A percentile compares a stretch with the other conserved stretches of the same genome.
These are phyloP conservation scores for Eutrigla gurnardus DNA, from an alignment of 2,797 vertebrate genomes.

Conservation along the genomic window DNA sequence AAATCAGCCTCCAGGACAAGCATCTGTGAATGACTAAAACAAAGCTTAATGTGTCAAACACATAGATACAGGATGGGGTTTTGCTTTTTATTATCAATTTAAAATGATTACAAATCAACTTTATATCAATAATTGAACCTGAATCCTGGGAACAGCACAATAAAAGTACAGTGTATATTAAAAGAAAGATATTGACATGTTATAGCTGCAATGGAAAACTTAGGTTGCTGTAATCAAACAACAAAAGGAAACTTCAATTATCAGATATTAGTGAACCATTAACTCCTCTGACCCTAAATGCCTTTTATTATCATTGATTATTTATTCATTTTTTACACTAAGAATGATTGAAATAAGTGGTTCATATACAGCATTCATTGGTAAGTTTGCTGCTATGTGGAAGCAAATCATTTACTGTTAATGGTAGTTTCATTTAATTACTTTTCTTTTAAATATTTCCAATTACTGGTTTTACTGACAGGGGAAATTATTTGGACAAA, in stretches of 20 bases:
- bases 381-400: slow-evolving; percentile 6
- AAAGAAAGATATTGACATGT: slow-evolving; percentile 25
- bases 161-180: not conserved
- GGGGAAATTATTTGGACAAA: slow-evolving; percentile 9
- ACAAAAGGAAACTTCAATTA: not conserved
- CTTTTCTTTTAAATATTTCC: not conserved
- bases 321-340: not conserved
- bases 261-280: not conserved
- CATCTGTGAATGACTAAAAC: slow-evolving; percentile 36
- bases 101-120: slow-evolving; percentile 28
- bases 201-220: slow-evolving; percentile 9
- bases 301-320: not conserved
- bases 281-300: not conserved
- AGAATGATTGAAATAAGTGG: slow-evolving; percentile 4
- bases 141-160: slow-evolving; percentile 12
- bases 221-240: not conserved
- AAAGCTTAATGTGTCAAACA: slow-evolving; percentile 36
- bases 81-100: slow-evolving; percentile 16
- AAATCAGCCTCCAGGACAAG: slow-evolving; percentile 47
- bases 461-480: slow-evolving; percentile 10
- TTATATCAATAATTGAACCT: slow-evolving; percentile 24
- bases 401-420: not conserved
- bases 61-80: slow-evolving; percentile 20
- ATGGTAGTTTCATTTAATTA: not conserved
- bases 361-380: slow-evolving; percentile 8